phyloP scores from a whole-genome alignment of 2,797 vertebrate species.

The Poecilia velifera region DNA sequence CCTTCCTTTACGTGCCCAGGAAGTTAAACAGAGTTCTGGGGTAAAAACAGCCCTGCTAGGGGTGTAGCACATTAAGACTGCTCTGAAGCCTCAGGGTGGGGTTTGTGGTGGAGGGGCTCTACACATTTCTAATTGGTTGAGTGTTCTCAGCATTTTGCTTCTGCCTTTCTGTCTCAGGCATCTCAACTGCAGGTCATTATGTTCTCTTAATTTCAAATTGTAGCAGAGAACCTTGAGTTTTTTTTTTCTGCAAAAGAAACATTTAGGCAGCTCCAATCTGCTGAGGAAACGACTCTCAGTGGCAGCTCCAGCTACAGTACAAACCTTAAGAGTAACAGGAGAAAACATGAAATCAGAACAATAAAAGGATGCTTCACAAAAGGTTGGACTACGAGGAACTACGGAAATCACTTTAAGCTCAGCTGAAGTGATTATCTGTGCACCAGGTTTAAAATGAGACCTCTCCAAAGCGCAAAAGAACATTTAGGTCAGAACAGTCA shows the following conservation, averaged over 20 bases:
- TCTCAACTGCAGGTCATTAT: background rate
- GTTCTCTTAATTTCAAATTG: background rate
- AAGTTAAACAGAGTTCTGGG: background rate
- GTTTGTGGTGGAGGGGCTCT: background rate
- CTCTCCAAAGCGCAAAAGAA: background rate
- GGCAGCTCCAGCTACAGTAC: background rate
- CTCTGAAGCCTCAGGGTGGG: background rate
- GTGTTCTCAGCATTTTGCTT: background rate
- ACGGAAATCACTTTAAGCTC: background rate
- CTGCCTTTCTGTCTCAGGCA: background rate
- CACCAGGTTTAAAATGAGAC: background rate
- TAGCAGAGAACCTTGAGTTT: background rate
- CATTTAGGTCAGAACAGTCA: background rate
- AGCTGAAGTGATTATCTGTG: background rate
- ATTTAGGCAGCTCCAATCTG: background rate
- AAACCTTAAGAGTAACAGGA: background rate
- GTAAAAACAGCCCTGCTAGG: background rate
- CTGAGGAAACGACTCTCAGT: background rate
- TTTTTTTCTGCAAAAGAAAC: background rate
- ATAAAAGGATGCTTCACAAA: background rate
- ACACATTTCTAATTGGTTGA: background rate
- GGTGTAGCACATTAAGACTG: background rate
- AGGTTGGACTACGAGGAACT: background rate
- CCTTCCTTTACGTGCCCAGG: background rate
- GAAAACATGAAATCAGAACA: background rate